Conservation (phyloP, 2,888 invertebrate genomes). For the Taenaris catops region DNA sequence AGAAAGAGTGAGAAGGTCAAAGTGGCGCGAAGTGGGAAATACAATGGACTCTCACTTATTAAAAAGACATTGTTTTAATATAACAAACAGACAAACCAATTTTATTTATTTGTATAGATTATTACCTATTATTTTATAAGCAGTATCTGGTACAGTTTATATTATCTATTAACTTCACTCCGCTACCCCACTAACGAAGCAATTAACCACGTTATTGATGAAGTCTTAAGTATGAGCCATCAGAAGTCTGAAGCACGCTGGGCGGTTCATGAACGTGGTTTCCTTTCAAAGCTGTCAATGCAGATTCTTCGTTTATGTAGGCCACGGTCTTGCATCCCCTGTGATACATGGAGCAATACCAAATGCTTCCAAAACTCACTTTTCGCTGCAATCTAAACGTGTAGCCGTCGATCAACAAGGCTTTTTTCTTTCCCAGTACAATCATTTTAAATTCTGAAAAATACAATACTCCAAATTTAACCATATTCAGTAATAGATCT, state of each 20-base stretch:
- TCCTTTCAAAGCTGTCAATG: conserved; percentile 17
- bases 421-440: conserved; percentile 11
- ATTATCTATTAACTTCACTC: no score
- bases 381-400: conserved; percentile 32
- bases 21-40: no score
- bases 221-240: conserved; percentile 25
- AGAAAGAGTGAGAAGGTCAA: no score
- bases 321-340: conserved; percentile 30
- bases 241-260: conserved; percentile 10
- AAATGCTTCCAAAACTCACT: conserved; percentile 20
- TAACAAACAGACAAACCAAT: no score
- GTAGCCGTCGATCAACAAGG: conserved; percentile 21
- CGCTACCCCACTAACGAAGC: no score
- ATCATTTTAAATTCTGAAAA: conserved; percentile 22
- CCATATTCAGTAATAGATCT: no score
- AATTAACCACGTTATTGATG: neutral
- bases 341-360: conserved; percentile 36
- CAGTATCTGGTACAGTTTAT: no score
- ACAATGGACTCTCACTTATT: no score
- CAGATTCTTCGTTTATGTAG: conserved; percentile 19
- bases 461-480: no score
- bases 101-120: no score
- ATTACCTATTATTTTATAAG: no score
- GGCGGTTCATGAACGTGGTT: conserved; percentile 27
- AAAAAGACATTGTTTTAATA: no score